A percentile compares a stretch with the other conserved stretches of the same genome.
Evolutionary conservation across 2,797 vertebrate genomes (phyloP).

Genomic region (Neostethus bicornis): DNA sequence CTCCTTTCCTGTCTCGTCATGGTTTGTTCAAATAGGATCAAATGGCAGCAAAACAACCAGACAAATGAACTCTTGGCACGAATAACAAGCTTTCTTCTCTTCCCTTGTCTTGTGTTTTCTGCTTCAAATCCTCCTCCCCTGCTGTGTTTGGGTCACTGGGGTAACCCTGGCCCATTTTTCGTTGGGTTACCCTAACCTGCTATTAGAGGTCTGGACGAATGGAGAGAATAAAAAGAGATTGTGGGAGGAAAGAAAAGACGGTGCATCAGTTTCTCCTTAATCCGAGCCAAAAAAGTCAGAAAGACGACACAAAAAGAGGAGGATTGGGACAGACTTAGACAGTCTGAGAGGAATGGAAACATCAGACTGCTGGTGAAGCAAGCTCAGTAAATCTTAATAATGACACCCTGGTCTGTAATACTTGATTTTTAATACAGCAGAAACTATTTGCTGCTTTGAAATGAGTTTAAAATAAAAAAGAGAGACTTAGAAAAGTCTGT

Average conservation of each 20-base stretch:
- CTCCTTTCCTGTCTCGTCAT: conserved; percentile 18
- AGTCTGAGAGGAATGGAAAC: conserved; percentile 40
- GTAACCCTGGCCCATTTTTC: conserved; percentile 73
- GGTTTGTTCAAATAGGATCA: conserved; percentile 51
- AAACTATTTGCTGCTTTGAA: background rate
- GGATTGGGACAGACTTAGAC: conserved; percentile 25
- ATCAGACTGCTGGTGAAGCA: conserved; percentile 27
- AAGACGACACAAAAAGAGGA: conserved; percentile 39
- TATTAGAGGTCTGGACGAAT: conserved; percentile 80
- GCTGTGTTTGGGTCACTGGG: conserved; percentile 72
- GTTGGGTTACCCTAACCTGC: conserved; percentile 77
- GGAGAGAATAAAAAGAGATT: conserved; percentile 56
- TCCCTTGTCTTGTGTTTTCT: background rate
- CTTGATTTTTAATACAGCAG: background rate
- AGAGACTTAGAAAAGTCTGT: too few species aligned
- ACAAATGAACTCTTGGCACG: conserved; percentile 59
- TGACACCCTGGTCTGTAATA: conserved; percentile 11
- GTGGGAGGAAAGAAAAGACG: conserved; percentile 51
- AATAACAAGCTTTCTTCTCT: conserved; percentile 52
- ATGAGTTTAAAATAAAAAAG: too few species aligned
- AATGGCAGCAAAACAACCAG: conserved; percentile 44
- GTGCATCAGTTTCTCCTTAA: conserved; percentile 17
- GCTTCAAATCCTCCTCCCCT: conserved; percentile 36
- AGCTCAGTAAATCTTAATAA: conserved; percentile 6
- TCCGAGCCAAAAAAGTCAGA: conserved; percentile 38